Conservation (phyloP, 2,113 vertebrate species). For the Pelecanus crispus region DNA sequence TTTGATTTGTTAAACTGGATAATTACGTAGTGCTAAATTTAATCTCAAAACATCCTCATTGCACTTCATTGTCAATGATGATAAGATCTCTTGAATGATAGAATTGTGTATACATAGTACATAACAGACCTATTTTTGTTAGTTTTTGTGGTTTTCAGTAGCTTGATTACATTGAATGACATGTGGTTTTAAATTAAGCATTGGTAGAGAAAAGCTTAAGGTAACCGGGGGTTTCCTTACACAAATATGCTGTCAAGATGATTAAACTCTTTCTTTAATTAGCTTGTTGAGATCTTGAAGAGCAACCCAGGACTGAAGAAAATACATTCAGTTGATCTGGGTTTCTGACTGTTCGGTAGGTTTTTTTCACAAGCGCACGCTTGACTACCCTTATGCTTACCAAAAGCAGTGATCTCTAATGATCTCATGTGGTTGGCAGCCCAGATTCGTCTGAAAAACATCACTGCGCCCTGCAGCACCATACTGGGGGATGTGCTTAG, state of each 20-base stretch:
- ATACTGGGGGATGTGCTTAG: background rate
- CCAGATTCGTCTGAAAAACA: background rate
- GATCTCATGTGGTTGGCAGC: conserved; percentile 18
- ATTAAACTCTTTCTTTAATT: background rate
- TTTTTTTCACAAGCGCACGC: background rate
- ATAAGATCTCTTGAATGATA: background rate
- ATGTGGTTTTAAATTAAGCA: background rate
- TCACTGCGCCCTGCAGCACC: background rate
- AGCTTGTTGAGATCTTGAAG: background rate
- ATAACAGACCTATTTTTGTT: background rate
- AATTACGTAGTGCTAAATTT: background rate
- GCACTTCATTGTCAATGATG: background rate
- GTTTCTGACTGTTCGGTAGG: background rate
- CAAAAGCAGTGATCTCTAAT: background rate
- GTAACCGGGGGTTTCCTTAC: background rate
- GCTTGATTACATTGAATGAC: background rate
- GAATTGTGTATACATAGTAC: background rate
- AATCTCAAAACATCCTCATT: background rate
- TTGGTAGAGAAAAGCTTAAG: background rate
- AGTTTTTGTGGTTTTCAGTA: background rate
- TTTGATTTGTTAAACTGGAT: background rate
- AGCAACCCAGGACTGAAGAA: background rate
- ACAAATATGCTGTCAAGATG: background rate
- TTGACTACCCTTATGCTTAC: background rate
- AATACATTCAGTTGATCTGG: background rate